Base-by-base conservation (phyloP, 1,140 invertebrate species). In the Cotesia typhae region DNA sequence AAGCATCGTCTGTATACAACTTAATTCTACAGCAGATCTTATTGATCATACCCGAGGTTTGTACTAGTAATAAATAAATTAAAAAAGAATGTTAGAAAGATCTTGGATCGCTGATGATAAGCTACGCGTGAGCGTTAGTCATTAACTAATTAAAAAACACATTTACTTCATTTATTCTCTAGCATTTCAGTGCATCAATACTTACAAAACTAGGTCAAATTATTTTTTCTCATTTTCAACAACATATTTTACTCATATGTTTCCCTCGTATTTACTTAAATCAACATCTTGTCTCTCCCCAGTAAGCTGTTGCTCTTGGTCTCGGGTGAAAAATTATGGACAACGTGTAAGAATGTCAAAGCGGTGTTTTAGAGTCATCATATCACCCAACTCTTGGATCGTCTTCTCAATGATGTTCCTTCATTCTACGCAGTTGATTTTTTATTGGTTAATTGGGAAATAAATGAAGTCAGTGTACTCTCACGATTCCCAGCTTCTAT, bases 381-480 rank as follows among this genome's bases (percentile, higher is more conserved):
- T 47, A 47, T 47, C 41, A 47, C 41, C 5, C 41, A 47, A 55
- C 12, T 55, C 14, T 3, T 9, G 17, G 4, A 55, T 55, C 10
- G 17, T 55, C 4, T 55, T 3, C 12, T 55, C 53, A 55, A n/a
- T 17, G 12, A 3, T 55, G 53, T 59, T 59, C 20, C 17, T 28
- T 28, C 57, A 59, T 59, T 59, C 57, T 20, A 20, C 20, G 17
- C 7, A 20, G 7, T 20, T 7, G 14, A 20, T 59, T 59, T 47
- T 20, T 69, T 60, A 68, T 68, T 68, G 66, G 52, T 14, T 68
- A 68, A 68, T 68, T 68, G 35, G 35, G 35, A 53, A 55, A 68
- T 57, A 68, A 55, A 57, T 68, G 28, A 53, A 57, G 66, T 36
- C 66, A 68, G 66, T 59, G 52, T 36, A 57, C n/a, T 55, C 12